These are phyloP conservation scores for Sterna hirundo DNA, from an alignment of 2,113 vertebrate species.

Conservation along the genomic window DNA sequence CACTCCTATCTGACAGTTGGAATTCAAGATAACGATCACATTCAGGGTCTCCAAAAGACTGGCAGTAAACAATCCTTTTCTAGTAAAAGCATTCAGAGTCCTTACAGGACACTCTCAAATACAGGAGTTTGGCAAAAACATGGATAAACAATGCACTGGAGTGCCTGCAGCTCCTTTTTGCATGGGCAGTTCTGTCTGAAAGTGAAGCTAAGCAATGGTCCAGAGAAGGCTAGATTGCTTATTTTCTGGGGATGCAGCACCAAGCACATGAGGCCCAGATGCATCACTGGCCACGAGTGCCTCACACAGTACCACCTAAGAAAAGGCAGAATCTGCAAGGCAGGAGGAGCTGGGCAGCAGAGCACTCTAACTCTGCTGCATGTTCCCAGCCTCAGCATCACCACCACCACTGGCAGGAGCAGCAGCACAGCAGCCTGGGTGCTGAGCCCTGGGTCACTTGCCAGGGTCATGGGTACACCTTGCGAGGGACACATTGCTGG, in stretches of 20 bases:
- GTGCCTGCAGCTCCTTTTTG: neutral
- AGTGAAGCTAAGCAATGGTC: neutral
- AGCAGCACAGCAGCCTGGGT: neutral
- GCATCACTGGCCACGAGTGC: neutral
- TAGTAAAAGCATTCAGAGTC: neutral
- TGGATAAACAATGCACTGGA: neutral
- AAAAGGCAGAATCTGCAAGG: neutral
- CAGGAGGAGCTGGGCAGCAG: neutral
- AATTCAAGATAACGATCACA: neutral
- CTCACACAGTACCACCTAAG: neutral
- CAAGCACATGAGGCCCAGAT: neutral
- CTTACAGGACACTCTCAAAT: neutral
- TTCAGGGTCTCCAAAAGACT: neutral
- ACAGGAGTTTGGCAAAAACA: neutral
- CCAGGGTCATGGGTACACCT: neutral
- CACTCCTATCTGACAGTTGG: neutral
- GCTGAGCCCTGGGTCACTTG: neutral
- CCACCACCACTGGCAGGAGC: neutral
- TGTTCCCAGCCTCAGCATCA: neutral
- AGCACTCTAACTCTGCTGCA: fast-evolving
- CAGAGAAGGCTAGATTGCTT: neutral
- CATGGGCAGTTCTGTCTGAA: neutral
- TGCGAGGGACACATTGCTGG: neutral
- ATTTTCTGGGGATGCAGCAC: neutral
- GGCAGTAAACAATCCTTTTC: neutral